These are phyloP conservation scores for Oophaga sylvatica DNA, from an alignment of 2,797 vertebrate genomes.

Conservation along the genomic window DNA sequence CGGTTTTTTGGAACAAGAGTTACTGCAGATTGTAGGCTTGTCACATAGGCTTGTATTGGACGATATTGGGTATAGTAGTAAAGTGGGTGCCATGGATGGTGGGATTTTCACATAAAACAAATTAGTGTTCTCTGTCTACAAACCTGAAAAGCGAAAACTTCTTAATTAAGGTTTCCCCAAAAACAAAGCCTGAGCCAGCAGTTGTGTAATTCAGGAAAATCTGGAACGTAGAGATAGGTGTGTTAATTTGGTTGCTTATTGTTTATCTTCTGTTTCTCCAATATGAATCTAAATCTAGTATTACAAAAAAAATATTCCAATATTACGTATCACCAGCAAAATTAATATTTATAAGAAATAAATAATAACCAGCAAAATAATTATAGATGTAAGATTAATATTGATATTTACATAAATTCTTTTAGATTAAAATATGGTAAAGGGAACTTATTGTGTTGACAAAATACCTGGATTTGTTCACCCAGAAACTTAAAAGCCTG, in stretches of 20 bases:
- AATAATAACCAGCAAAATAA: background rate
- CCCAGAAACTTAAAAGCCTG: constrained; percentile 89
- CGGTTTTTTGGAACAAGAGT: no score
- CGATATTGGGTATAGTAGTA: background rate
- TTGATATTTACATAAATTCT: background rate
- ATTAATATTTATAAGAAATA: no score
- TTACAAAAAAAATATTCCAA: background rate
- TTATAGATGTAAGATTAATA: background rate
- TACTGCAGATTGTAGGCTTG: no score
- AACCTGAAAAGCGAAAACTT: constrained; percentile 92
- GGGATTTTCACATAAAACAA: background rate
- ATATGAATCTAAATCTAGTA: background rate
- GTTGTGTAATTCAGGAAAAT: constrained; percentile 87
- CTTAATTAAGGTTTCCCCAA: constrained; percentile 78
- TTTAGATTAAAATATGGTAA: background rate
- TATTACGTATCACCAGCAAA: background rate
- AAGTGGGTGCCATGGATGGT: background rate
- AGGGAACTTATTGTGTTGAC: no score
- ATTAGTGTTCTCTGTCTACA: constrained; percentile 64
- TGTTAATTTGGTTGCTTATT: background rate
- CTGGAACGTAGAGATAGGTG: constrained; percentile 70
- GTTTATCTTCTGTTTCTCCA: background rate
- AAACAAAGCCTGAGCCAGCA: constrained; percentile 87
- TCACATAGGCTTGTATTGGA: no score
- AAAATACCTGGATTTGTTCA: constrained; percentile 85